Evolutionary conservation across 2,113 vertebrate species (phyloP).

Genomic region (Ptilorrhoa leucosticta): DNA sequence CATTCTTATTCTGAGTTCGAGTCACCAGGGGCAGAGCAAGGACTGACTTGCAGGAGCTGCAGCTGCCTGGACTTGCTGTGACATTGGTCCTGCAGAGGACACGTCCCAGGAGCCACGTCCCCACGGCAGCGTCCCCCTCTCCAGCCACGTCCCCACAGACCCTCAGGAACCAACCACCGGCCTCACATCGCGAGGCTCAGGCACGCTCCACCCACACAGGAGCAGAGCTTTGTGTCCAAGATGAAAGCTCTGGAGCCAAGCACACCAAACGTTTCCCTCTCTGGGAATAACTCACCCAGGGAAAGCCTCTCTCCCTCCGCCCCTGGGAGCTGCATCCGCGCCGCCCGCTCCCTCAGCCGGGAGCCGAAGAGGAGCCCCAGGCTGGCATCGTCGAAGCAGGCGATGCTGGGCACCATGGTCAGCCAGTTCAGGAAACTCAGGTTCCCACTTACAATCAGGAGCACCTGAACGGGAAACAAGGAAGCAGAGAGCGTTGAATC

Average conservation of each 20-base stretch:
- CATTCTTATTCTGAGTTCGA: background rate
- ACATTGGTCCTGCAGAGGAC: background rate
- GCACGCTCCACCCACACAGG: background rate
- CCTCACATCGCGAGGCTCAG: rapidly evolving
- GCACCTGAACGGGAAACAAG: conserved; percentile 58
- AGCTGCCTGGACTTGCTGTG: background rate
- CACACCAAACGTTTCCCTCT: background rate
- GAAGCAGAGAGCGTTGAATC: background rate
- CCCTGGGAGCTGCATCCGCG: conserved; percentile 60
- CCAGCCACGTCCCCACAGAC: background rate
- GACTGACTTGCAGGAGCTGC: background rate
- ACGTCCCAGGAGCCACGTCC: background rate
- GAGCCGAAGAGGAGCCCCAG: conserved; percentile 78
- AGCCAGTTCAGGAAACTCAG: conserved; percentile 98
- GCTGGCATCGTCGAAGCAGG: conserved; percentile 88
- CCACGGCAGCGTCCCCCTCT: background rate
- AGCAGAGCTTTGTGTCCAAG: rapidly evolving
- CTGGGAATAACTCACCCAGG: conserved; percentile 59
- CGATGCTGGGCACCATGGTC: conserved; percentile 89
- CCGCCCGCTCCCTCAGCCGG: conserved; percentile 49
- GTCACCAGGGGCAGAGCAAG: no score
- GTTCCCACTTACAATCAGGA: conserved; percentile 89
- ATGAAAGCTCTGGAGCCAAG: rapidly evolving
- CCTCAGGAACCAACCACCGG: background rate
- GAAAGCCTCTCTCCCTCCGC: background rate